Evolutionary conservation across 2,113 vertebrate genomes (phyloP), one percentile per base, ranked within the genome.

Genomic region (Azemiops feae): DNA sequence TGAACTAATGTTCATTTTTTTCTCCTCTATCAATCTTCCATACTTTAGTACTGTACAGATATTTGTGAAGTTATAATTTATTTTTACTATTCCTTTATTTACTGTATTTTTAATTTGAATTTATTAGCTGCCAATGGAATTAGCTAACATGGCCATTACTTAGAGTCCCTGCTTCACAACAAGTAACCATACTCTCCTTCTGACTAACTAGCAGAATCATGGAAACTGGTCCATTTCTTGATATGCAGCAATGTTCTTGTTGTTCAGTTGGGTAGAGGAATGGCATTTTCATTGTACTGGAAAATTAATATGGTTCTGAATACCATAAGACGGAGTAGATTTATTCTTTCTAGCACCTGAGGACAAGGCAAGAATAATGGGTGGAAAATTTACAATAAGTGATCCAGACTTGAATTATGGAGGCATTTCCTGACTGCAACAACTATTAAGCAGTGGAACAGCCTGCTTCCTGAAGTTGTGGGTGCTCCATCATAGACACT

Each of bases 1-100:
- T 91, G 95, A 98, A 97, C 95, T 97, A 97, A 95, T 97, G 97
- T 97, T 98, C 97, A 98, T 98, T 98, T 98, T 97, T 97, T 96
- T 94, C 98, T 97, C 52, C 94, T 95, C 97, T 97, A 96, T 94
- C 94, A 39, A 39, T 16, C 6, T 81, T 81, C 34, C 7, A 43
- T 20, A 81, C n/a, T 16, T 74, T 18, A 5, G 69, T 81, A 39
- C 18, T 22, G 0, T 39, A 43, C 7, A 20, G 34, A 81, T 81
- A 22, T 43, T 81, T 81, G 18, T 39, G 18, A 18, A 39, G 34
- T 9, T 43, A 22, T 81, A 43, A 43, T 43, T 81, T 81, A 74
- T 74, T 81, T 81, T 81, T 81, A 81, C 43, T 81, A 43, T 81
- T 43, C 7, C 18, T 43, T 81, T 81, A 81, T 81, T 81, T 22